A percentile compares a stretch with the other conserved stretches of the same genome.
phyloP scores from a whole-genome alignment of 2,888 invertebrate species.

The Galeruca laticollis region DNA sequence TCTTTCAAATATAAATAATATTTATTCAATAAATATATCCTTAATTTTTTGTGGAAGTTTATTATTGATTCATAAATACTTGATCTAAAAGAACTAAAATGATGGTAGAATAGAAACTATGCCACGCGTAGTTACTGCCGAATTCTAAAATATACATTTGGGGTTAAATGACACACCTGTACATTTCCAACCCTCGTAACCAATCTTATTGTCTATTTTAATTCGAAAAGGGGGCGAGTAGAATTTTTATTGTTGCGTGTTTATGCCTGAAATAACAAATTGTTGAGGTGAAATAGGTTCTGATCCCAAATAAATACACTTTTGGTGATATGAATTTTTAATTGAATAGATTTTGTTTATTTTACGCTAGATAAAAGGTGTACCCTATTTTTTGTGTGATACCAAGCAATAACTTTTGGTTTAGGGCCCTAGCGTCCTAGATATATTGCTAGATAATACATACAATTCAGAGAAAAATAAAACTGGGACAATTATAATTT shows the following conservation, averaged over 20 bases:
- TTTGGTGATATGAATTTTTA: constrained; percentile 30
- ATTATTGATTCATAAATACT: too few species aligned
- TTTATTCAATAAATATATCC: too few species aligned
- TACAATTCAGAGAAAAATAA: background rate
- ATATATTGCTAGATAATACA: background rate
- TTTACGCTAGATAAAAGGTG: background rate
- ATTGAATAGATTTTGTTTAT: constrained; percentile 12
- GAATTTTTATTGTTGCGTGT: constrained; percentile 9
- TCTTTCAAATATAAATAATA: too few species aligned
- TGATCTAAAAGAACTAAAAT: too few species aligned
- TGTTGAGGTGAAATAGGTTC: constrained; percentile 25
- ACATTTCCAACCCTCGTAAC: constrained; percentile 1
- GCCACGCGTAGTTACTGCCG: too few species aligned
- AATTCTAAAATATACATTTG: too few species aligned
- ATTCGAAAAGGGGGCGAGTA: constrained; percentile 1
- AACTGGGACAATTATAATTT: too few species aligned
- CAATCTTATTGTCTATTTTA: constrained; percentile 1
- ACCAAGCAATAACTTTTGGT: background rate
- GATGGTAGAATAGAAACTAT: too few species aligned
- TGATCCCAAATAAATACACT: constrained; percentile 30
- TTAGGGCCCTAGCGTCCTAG: background rate
- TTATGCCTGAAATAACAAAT: constrained; percentile 33
- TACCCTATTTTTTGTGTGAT: background rate
- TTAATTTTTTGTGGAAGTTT: too few species aligned
- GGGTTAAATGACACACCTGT: background rate